Base-by-base conservation (phyloP, 2,113 vertebrate genomes). In the Chamaea fasciata region DNA sequence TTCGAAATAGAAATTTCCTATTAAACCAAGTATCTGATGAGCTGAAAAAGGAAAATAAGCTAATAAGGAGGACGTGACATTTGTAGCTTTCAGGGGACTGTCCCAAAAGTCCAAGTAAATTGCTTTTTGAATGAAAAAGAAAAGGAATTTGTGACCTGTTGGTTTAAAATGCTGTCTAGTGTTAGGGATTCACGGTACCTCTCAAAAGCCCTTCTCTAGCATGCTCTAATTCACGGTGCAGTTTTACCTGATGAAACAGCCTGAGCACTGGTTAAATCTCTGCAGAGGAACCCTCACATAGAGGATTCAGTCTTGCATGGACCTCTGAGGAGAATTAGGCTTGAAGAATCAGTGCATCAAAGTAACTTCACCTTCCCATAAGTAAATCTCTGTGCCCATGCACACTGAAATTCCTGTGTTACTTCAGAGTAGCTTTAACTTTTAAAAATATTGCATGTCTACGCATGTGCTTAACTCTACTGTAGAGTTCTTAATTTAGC, bases 361-460 rank as follows among this genome's bases (percentile, higher is more conserved):
- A 96, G 64, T 93, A 69, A 87, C 55, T 91, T 89, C 71, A 76
- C 44, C 49, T 78, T 86, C 69, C 86, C 64, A 46, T 30, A 47
- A 80, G 56, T 69, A 62, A 82, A 80, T 35, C 41, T 65, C 59
- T 63, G 47, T 92, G 76, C 80, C 69, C 39, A 13, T 33, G 78
- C 86, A 76, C 91, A 68, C 53, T 89, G 65, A 65, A 83, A 67
- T 82, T 78, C 62, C 64, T 59, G 0, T 15, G 31, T 82, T 81
- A 76, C 65, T 94, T 90, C 89, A 82, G 30, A 64, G 57, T 89
- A 82, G 80, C 83, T 92, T 96, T 92, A 86, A 94, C 90, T 83
- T 95, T 93, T 39, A 63, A 96, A 95, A 97, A 81, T 74, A 67
- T 1, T 87, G 91, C 95, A 97, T 97, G 96, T 94, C 64, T 76